Percentiles rank a stretch among this genome's conserved stretches.
These are phyloP conservation scores for Gracilinanus agilis DNA, from an alignment of 2,113 vertebrate genomes.

Conservation along the genomic window DNA sequence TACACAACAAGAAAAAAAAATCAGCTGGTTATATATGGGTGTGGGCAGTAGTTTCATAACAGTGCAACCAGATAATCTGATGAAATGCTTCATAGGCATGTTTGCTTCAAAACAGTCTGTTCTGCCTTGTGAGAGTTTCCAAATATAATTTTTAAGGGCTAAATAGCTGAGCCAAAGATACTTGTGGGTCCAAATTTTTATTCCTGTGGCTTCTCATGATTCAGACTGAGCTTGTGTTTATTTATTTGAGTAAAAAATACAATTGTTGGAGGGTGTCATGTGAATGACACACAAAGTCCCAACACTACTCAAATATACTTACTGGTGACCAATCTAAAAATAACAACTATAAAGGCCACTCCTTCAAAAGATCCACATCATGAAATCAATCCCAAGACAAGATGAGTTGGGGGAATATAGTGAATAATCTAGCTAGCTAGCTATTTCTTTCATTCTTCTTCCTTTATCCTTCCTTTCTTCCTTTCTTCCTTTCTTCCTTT, in stretches of 20 bases:
- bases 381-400: background rate
- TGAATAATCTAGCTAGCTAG: no score
- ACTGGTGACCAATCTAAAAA: background rate
- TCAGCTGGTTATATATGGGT: background rate
- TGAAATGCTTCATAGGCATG: conserved; percentile 41
- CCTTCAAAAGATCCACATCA: background rate
- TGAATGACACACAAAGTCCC: background rate
- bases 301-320: background rate
- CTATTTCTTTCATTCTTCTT: background rate
- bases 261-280: background rate
- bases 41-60: conserved; percentile 12
- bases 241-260: background rate
- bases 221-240: background rate
- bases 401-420: background rate
- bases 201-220: background rate
- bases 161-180: conserved; percentile 17
- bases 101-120: conserved; percentile 45
- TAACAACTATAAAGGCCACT: background rate
- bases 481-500: background rate
- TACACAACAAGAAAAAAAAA: conserved; percentile 28
- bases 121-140: background rate
- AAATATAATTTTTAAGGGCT: background rate
- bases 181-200: background rate
- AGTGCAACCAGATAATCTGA: background rate
- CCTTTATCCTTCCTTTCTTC: background rate